These are phyloP conservation scores for Tortricodes alternella DNA, from an alignment of 2,888 invertebrate genomes.

Conservation along the genomic window DNA sequence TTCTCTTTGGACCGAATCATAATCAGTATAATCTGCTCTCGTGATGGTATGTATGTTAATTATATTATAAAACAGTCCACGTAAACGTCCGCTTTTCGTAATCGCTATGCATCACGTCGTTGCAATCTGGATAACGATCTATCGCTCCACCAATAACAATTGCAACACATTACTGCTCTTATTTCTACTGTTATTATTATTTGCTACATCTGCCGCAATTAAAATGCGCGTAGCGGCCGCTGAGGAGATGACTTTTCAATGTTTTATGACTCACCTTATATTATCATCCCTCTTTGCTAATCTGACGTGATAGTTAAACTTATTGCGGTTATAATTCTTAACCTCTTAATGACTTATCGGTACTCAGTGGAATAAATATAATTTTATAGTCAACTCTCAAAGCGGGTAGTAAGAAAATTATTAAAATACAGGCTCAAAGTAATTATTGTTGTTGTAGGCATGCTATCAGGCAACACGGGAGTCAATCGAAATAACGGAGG, in stretches of 20 bases:
- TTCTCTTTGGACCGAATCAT: slow-evolving; percentile 23
- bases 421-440: slow-evolving; percentile 54
- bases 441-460: slow-evolving; percentile 60
- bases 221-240: background rate
- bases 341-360: background rate
- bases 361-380: slow-evolving; percentile 10
- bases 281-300: slow-evolving; percentile 1
- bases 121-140: slow-evolving; percentile 5
- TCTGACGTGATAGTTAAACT: background rate
- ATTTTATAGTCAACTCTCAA: slow-evolving; percentile 38
- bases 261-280: background rate
- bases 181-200: slow-evolving; percentile 2
- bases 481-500: slow-evolving; percentile 67
- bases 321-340: background rate
- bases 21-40: slow-evolving; percentile 27
- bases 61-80: slow-evolving; percentile 19
- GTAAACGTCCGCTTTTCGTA: slow-evolving; percentile 15
- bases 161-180: slow-evolving; percentile 7
- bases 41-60: slow-evolving; percentile 29
- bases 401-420: slow-evolving; percentile 51
- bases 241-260: background rate
- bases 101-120: slow-evolving; percentile 3
- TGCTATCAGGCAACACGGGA: slow-evolving; percentile 68
- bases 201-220: background rate
- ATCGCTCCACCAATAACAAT: background rate